Percentiles rank a stretch among this genome's conserved stretches.
These are phyloP conservation scores for Stictocephala bisonia DNA, from an alignment of 2,888 invertebrate genomes.

Conservation along the genomic window DNA sequence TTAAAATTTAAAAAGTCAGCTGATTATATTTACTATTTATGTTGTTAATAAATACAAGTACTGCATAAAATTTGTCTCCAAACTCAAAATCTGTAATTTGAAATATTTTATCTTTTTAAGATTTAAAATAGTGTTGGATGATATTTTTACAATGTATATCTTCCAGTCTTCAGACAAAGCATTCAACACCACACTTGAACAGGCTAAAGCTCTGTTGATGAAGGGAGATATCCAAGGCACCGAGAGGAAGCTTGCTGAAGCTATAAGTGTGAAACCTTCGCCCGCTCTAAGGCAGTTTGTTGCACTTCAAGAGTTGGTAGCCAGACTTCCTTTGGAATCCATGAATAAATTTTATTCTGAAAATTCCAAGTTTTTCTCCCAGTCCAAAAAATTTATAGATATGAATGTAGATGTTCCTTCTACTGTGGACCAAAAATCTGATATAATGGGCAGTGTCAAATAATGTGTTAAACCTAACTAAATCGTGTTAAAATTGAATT, in stretches of 20 bases:
- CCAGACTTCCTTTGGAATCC: neutral
- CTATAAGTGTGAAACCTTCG: neutral
- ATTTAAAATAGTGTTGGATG: too few relatives aligned
- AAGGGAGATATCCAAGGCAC: neutral
- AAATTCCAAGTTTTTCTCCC: conserved; percentile 9
- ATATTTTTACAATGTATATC: neutral
- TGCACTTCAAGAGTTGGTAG: neutral
- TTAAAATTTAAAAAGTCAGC: too few relatives aligned
- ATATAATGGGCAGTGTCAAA: too few relatives aligned
- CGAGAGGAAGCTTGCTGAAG: neutral
- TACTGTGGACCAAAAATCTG: too few relatives aligned
- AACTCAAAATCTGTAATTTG: too few relatives aligned
- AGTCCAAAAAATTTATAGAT: conserved; percentile 18
- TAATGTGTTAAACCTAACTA: too few relatives aligned
- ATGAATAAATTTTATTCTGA: conserved; percentile 10
- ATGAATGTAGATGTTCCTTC: conserved; percentile 30
- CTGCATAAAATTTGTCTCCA: too few relatives aligned
- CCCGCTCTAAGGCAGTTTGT: neutral
- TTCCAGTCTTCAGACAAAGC: neutral
- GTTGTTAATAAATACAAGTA: too few relatives aligned
- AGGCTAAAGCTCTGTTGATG: neutral
- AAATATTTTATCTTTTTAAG: too few relatives aligned
- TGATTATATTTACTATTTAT: too few relatives aligned
- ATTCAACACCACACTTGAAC: neutral
- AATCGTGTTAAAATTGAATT: too few relatives aligned